Conservation (phyloP, 2,113 vertebrate species). For the Cheilinus undulatus region DNA sequence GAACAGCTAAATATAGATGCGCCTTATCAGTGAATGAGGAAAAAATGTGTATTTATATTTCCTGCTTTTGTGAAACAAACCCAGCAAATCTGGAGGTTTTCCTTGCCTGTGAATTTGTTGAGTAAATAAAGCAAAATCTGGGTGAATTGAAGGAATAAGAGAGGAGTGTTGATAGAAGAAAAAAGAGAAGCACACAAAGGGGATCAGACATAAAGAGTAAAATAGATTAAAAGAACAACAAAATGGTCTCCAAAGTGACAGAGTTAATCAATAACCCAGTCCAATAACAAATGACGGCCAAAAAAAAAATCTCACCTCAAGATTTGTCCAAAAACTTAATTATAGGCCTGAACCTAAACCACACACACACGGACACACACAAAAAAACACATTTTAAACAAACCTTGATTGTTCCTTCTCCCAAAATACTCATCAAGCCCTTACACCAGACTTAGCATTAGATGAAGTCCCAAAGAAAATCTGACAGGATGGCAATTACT, state of each 20-base stretch:
- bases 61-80: slow-evolving; percentile 69
- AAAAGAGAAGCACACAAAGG: slow-evolving; percentile 23
- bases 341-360: slow-evolving; percentile 61
- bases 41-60: slow-evolving; percentile 75
- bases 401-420: slow-evolving; percentile 67
- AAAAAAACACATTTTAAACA: slow-evolving; percentile 65
- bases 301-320: slow-evolving; percentile 51
- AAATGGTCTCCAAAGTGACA: slow-evolving; percentile 47
- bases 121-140: slow-evolving; percentile 37
- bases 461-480: slow-evolving; percentile 68
- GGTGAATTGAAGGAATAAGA: slow-evolving; percentile 28
- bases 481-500: slow-evolving; percentile 77
- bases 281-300: slow-evolving; percentile 44
- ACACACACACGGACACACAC: no score
- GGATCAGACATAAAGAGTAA: slow-evolving; percentile 40
- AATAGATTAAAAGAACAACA: slow-evolving; percentile 39
- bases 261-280: slow-evolving; percentile 67
- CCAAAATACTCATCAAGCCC: slow-evolving; percentile 64
- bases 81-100: slow-evolving; percentile 35
- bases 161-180: slow-evolving; percentile 18
- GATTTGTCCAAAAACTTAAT: slow-evolving; percentile 69
- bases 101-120: slow-evolving; percentile 22
- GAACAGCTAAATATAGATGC: slow-evolving; percentile 72
- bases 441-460: slow-evolving; percentile 47
- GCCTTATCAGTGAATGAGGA: slow-evolving; percentile 51